Conservation (phyloP, 2,888 invertebrate genomes). For the Polyommatus icarus region DNA sequence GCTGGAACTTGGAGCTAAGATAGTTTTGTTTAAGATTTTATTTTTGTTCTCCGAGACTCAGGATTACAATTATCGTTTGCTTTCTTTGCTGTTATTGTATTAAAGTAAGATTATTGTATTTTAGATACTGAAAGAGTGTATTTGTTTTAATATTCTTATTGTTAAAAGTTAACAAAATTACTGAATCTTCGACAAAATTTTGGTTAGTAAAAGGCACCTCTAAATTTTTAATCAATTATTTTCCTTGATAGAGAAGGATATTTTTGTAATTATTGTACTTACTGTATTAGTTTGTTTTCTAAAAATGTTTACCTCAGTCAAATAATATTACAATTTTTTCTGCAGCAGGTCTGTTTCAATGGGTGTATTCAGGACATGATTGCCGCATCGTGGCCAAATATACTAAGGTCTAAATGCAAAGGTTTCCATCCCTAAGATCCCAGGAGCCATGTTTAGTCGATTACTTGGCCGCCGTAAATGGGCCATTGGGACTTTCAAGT, state of each 20-base stretch:
- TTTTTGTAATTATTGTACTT: no score
- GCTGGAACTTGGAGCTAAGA: neutral
- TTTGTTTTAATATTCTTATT: no score
- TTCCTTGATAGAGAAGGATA: no score
- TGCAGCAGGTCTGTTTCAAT: neutral
- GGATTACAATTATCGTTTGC: neutral
- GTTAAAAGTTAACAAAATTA: no score
- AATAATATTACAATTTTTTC: no score
- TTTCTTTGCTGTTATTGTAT: neutral
- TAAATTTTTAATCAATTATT: no score
- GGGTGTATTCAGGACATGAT: neutral
- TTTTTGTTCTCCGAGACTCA: neutral
- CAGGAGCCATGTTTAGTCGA: conserved; percentile 1
- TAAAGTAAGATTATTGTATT: no score
- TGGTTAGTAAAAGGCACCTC: no score
- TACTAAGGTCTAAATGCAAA: conserved; percentile 11
- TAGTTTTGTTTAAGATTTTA: conserved; percentile 3
- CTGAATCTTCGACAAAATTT: no score
- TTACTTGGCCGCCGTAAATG: neutral
- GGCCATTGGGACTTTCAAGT: conserved; percentile 1
- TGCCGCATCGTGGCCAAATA: neutral
- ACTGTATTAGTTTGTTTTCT: no score
- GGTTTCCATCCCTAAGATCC: conserved; percentile 8
- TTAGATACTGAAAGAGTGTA: no score
- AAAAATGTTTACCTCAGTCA: no score